These are phyloP conservation scores for Apoda limacodes DNA, from an alignment of 2,888 invertebrate species.

Conservation along the genomic window DNA sequence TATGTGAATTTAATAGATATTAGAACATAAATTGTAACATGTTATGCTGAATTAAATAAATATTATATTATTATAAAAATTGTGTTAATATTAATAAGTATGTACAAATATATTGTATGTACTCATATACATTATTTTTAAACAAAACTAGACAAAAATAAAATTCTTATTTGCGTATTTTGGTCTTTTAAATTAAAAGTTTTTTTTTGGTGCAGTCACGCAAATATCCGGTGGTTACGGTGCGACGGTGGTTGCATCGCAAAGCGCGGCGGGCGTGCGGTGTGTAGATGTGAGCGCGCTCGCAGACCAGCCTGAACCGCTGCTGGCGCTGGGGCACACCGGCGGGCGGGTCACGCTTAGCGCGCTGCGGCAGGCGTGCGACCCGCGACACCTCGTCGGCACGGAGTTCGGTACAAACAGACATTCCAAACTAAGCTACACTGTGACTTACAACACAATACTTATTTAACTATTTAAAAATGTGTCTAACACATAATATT, in stretches of 20 bases:
- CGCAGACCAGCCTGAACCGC: conserved; percentile 77
- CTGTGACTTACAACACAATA: too few relatives aligned
- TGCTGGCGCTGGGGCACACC: conserved; percentile 88
- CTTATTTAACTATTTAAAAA: too few relatives aligned
- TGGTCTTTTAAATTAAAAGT: conserved; percentile 2
- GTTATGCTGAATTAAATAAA: too few relatives aligned
- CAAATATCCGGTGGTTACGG: conserved; percentile 77
- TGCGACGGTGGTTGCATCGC: conserved; percentile 78
- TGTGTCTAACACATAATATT: too few relatives aligned
- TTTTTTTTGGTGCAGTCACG: conserved; percentile 57
- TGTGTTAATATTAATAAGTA: too few relatives aligned
- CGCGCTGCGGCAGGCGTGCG: conserved; percentile 79
- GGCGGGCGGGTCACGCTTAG: conserved; percentile 90
- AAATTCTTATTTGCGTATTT: conserved; percentile 1
- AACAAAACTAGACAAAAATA: conserved; percentile 1
- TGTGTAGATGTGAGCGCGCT: conserved; percentile 88
- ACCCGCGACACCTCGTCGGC: conserved; percentile 76
- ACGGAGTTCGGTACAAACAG: conserved; percentile 77
- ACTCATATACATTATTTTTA: too few relatives aligned
- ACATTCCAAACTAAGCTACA: conserved; percentile 3
- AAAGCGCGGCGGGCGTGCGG: conserved; percentile 85
- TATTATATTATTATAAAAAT: too few relatives aligned
- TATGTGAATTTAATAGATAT: too few relatives aligned
- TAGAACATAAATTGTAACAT: too few relatives aligned
- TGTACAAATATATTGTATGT: neutral